These are phyloP conservation scores for Beris morrisii DNA, from an alignment of 2,888 invertebrate species.

Conservation along the genomic window DNA sequence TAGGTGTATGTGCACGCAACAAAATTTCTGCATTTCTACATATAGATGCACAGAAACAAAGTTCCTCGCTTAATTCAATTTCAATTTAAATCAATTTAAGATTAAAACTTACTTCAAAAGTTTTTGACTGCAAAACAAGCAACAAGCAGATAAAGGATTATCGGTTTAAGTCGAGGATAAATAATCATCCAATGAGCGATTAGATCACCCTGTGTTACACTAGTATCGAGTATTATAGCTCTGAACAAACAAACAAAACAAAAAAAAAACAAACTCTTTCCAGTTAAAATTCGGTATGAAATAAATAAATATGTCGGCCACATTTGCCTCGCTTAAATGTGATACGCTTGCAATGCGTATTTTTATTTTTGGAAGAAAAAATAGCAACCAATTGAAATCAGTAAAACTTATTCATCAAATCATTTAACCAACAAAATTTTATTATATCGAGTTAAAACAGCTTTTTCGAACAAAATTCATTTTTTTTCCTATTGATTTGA, in stretches of 20 bases:
- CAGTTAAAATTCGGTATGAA: conserved; percentile 7
- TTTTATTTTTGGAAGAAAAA: background rate
- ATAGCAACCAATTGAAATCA: too few species aligned
- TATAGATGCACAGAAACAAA: background rate
- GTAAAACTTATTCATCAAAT: too few species aligned
- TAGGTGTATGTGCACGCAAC: background rate
- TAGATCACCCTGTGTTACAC: too few species aligned
- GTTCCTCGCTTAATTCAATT: background rate
- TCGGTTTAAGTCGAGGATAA: background rate
- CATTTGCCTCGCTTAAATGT: conserved; percentile 35
- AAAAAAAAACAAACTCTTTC: background rate
- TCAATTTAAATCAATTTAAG: background rate
- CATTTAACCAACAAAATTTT: too few species aligned
- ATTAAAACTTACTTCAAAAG: conserved; percentile 1
- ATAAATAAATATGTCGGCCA: conserved; percentile 7
- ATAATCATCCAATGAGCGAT: conserved; percentile 1
- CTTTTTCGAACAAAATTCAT: too few species aligned
- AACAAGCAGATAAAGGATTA: conserved; percentile 2
- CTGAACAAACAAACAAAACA: background rate
- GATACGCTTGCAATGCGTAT: conserved; percentile 33
- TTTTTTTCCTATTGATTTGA: too few species aligned
- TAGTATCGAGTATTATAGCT: background rate
- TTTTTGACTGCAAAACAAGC: background rate
- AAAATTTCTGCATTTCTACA: background rate
- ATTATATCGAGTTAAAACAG: too few species aligned